Base-by-base conservation (phyloP, 2,797 vertebrate genomes). In the Sebastes minor region DNA sequence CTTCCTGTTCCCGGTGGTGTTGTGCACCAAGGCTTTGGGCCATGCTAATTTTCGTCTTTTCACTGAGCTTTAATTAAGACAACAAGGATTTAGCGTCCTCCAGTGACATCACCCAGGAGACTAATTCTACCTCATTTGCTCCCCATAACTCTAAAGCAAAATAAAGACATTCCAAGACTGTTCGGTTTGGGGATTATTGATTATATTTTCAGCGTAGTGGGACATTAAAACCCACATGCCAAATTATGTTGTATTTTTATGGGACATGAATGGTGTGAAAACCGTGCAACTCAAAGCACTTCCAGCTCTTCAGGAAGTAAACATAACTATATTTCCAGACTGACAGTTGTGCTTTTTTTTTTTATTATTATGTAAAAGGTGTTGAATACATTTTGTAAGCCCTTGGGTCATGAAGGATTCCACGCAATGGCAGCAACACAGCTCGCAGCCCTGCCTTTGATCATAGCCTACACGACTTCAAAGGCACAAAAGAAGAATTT, bases 51-150 rank as follows among this genome's bases (percentile, higher is more conserved):
- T 88, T 28, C 25, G 7, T 85, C 75, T 88, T 81, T 89, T 90
- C 72, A 78, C 83, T 60, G 76, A 89, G 86, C 83, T 91, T 92
- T 94, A 94, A 94, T 93, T 92, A 92, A 93, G 85, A 91, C 91
- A 91, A 90, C 80, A 88, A 91, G 90, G 90, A 92, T 92, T 92
- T 89, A 88, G 69, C 46, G 4, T 88, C 82, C 85, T 90, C 88
- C 83, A 73, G 38, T 89, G 81, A 85, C 83, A 86, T 80, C 71
- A 88, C 88, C 65, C 88, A 42, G 5, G 83, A 85, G 91, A 90
- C 35, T 70, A 64, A 88, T 91, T 92, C 81, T 70, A 70, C 85
- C 82, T 89, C 72, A 64, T 88, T 85, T 88, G 57, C 80, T 87
- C 62, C 53, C 67, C 33, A 42, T 75, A 73, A 85, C 67, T 75